phyloP scores from a whole-genome alignment of 2,797 vertebrate genomes.

The Thaleichthys pacificus region DNA sequence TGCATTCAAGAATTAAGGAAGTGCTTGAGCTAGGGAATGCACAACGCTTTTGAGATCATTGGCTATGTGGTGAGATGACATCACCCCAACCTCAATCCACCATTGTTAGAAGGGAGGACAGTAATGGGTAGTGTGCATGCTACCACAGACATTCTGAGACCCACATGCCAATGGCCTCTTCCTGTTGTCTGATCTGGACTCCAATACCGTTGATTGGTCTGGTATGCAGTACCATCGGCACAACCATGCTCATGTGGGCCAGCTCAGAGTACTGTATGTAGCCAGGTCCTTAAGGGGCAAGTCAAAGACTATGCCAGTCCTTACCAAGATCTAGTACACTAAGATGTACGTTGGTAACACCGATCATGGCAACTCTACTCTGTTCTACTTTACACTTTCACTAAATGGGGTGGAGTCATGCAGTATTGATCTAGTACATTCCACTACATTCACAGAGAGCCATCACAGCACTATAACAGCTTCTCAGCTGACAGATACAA shows the following conservation, averaged over 20 bases:
- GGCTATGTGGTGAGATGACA: slow-evolving; percentile 57
- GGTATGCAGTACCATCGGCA: neutral
- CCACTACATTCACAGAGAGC: neutral
- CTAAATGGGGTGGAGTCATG: neutral
- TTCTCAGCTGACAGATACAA: neutral
- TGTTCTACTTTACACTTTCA: no score
- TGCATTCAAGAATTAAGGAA: slow-evolving; percentile 33
- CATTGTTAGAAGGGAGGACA: slow-evolving; percentile 59
- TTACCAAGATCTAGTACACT: neutral
- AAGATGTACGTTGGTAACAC: neutral
- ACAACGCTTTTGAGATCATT: slow-evolving; percentile 52
- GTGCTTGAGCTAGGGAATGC: slow-evolving; percentile 36
- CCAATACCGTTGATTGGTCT: neutral
- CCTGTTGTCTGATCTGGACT: slow-evolving; percentile 6
- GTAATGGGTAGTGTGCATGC: slow-evolving; percentile 29
- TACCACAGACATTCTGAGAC: slow-evolving; percentile 53
- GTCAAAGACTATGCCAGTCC: neutral
- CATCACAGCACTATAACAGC: neutral
- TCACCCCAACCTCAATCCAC: slow-evolving; percentile 58
- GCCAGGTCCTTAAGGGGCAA: neutral
- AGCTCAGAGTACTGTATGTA: no score
- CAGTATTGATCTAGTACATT: neutral
- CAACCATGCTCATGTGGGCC: neutral
- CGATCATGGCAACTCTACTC: no score
- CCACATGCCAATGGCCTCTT: slow-evolving; percentile 40